phyloP scores from a whole-genome alignment of 2,797 vertebrate genomes.

The Hipposideros larvatus region DNA sequence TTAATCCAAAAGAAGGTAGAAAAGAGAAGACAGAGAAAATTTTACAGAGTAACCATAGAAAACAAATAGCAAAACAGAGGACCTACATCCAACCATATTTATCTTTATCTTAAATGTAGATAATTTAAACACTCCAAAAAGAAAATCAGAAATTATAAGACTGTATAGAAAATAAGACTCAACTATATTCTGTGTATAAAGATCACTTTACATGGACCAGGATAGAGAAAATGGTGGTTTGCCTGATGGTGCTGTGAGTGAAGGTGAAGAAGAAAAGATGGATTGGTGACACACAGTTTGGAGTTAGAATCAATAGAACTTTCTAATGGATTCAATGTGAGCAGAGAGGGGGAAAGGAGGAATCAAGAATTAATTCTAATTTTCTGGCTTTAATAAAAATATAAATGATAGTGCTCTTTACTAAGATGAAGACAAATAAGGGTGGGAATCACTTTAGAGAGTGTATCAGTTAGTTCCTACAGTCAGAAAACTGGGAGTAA shows the following conservation, averaged over 20 bases:
- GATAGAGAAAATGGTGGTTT: neutral
- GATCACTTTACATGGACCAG: neutral
- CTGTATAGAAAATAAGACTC: neutral
- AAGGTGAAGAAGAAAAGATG: neutral
- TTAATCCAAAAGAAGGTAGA: neutral
- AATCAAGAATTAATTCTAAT: constrained; percentile 28
- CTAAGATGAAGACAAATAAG: constrained; percentile 45
- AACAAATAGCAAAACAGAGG: neutral
- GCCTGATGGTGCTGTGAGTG: neutral
- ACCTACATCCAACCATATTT: neutral
- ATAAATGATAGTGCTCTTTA: constrained; percentile 35
- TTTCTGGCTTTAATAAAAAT: constrained; percentile 61
- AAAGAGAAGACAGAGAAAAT: neutral
- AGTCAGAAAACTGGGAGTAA: constrained; percentile 2
- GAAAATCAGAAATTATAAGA: neutral
- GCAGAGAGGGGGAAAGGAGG: neutral
- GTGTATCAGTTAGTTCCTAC: neutral
- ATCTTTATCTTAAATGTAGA: neutral
- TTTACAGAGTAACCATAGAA: neutral
- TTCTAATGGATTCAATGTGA: neutral
- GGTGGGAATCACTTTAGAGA: neutral
- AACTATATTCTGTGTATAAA: neutral
- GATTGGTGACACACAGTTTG: neutral
- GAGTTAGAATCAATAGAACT: neutral
- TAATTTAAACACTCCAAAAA: neutral